These are phyloP conservation scores for Megalopta genalis DNA, from an alignment of 1,140 invertebrate species.

Conservation along the genomic window DNA sequence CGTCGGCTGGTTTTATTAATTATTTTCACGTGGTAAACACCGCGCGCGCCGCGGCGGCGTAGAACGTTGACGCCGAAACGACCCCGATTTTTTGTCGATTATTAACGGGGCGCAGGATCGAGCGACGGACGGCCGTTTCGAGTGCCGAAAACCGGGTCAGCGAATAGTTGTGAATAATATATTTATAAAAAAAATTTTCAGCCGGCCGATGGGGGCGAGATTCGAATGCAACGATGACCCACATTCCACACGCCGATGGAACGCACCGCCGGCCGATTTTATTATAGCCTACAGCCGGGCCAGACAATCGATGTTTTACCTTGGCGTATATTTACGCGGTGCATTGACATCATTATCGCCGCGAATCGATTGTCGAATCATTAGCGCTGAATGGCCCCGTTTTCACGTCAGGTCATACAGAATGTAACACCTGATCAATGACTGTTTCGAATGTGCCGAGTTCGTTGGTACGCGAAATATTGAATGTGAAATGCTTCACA, in stretches of 20 bases:
- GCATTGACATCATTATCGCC: slow-evolving; percentile 28
- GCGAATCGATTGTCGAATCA: background rate
- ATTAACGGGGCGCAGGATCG: background rate
- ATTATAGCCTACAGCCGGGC: background rate
- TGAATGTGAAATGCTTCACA: too few relatives aligned
- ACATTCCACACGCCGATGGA: slow-evolving; percentile 41
- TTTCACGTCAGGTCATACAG: too few relatives aligned
- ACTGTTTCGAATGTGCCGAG: too few relatives aligned
- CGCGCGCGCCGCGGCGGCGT: background rate
- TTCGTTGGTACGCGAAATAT: too few relatives aligned
- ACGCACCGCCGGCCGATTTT: slow-evolving; percentile 33
- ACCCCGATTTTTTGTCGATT: background rate
- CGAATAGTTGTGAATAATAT: slow-evolving; percentile 36
- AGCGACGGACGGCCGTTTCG: background rate
- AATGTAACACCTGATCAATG: too few relatives aligned
- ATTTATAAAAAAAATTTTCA: slow-evolving; percentile 26
- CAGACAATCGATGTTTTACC: background rate
- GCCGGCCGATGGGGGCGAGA: too few relatives aligned
- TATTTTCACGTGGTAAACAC: background rate
- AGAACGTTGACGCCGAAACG: too few relatives aligned
- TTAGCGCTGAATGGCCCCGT: background rate
- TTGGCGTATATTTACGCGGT: slow-evolving; percentile 28
- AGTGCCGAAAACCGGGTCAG: background rate
- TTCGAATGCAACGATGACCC: slow-evolving; percentile 22
- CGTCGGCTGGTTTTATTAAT: slow-evolving; percentile 11